Percentiles rank a stretch among this genome's conserved stretches.
These are phyloP conservation scores for Oreochromis spilurus DNA, from an alignment of 2,113 vertebrate species.

Conservation along the genomic window DNA sequence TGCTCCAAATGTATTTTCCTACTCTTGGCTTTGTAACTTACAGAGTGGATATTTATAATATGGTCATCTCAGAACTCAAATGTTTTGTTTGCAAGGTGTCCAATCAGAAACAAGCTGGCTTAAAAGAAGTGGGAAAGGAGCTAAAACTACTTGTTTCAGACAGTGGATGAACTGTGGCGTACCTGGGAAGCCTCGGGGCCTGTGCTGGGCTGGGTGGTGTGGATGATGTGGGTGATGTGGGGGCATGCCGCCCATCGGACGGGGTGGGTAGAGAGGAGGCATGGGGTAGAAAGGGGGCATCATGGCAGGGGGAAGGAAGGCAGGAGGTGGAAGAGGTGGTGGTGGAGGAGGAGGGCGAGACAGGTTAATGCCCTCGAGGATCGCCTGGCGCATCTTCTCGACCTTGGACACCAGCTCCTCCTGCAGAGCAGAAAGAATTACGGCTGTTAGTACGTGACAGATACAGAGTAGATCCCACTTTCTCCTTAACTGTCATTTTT, in stretches of 20 bases:
- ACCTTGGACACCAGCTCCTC: slow-evolving; percentile 84
- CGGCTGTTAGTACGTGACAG: not conserved
- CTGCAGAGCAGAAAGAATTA: slow-evolving; percentile 26
- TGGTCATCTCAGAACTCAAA: accelerated
- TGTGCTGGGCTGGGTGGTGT: slow-evolving; percentile 72
- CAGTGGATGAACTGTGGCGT: not conserved
- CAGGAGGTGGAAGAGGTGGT: slow-evolving; percentile 82
- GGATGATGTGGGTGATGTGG: slow-evolving; percentile 75
- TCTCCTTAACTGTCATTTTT: not conserved
- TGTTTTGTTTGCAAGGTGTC: not conserved
- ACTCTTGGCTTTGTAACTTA: not conserved
- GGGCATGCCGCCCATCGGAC: slow-evolving; percentile 80
- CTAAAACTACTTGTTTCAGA: not conserved
- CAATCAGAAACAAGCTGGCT: not conserved
- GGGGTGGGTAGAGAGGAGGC: slow-evolving; percentile 79
- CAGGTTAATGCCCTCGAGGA: slow-evolving; percentile 86
- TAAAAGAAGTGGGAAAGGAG: accelerated
- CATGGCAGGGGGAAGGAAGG: slow-evolving; percentile 81
- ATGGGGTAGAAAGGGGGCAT: slow-evolving; percentile 83
- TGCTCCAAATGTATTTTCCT: not conserved
- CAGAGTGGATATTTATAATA: not conserved
- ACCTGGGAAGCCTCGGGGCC: slow-evolving; percentile 86
- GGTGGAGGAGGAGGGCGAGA: slow-evolving; percentile 79
- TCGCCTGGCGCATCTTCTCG: slow-evolving; percentile 91
- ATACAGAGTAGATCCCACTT: not conserved